Evolutionary conservation across 1,140 invertebrate genomes (phyloP).

Genomic region (Oncopeltus fasciatus): DNA sequence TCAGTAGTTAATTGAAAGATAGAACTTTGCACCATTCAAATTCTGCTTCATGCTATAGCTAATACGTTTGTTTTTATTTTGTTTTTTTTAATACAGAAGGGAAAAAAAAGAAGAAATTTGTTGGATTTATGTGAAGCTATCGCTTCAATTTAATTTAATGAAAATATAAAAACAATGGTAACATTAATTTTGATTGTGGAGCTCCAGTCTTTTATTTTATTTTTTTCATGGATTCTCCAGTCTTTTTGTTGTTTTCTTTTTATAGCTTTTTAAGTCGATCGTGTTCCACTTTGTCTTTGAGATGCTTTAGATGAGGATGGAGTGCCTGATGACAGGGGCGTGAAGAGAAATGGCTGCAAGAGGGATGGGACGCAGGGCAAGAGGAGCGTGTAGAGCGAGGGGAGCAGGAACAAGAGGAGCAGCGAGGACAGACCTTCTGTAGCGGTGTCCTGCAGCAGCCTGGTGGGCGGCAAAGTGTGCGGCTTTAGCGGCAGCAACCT

Average conservation of each 20-base stretch:
- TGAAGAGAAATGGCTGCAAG: constrained; percentile 4
- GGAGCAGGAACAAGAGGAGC: background rate
- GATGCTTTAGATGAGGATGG: constrained; percentile 7
- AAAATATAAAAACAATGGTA: background rate
- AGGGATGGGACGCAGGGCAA: constrained; percentile 2
- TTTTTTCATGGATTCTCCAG: background rate
- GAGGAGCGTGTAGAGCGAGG: background rate
- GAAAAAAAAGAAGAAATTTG: background rate
- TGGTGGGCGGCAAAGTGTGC: constrained; percentile 34
- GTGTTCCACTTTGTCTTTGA: background rate
- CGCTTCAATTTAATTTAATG: background rate
- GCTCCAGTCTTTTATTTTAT: background rate
- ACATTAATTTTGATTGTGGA: background rate
- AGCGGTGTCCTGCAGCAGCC: constrained; percentile 25
- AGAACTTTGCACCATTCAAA: too few relatives aligned
- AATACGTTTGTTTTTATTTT: too few relatives aligned
- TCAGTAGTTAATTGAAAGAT: too few relatives aligned
- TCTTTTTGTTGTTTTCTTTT: background rate
- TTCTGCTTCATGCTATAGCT: too few relatives aligned
- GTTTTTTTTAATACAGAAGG: too few relatives aligned
- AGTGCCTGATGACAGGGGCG: constrained; percentile 17
- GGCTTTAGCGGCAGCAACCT: constrained; percentile 41
- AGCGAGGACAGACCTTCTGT: constrained; percentile 1
- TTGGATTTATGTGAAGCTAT: background rate
- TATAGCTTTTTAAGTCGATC: background rate